Conservation (phyloP, 2,797 vertebrate species). For the Rachycentron canadum region DNA sequence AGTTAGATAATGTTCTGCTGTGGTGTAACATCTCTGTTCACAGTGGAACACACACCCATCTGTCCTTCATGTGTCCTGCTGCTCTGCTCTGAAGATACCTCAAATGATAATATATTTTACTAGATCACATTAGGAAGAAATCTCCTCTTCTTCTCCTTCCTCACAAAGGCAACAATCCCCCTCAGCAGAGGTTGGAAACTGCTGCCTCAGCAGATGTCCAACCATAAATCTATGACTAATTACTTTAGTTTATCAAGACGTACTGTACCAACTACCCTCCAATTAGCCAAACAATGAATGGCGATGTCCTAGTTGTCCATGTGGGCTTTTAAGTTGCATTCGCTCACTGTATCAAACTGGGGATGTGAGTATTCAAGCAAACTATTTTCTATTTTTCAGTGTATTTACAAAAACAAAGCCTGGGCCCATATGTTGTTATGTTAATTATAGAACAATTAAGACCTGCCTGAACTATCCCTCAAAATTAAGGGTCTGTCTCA, state of each 20-base stretch:
- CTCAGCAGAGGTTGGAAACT: constrained; percentile 61
- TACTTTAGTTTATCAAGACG: constrained; percentile 82
- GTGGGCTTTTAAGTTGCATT: constrained; percentile 68
- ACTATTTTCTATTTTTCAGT: constrained; percentile 57
- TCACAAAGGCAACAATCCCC: constrained; percentile 45
- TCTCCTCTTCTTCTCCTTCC: constrained; percentile 21
- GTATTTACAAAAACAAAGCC: constrained; percentile 59
- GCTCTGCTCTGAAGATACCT: constrained; percentile 28
- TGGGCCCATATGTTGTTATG: constrained; percentile 55
- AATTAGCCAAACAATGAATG: constrained; percentile 85
- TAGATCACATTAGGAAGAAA: constrained; percentile 14
- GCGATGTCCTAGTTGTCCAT: constrained; percentile 76
- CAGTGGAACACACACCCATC: constrained; percentile 2
- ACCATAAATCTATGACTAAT: constrained; percentile 84
- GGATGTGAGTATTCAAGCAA: constrained; percentile 67
- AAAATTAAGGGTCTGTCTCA: constrained; percentile 27
- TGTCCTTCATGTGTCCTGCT: constrained; percentile 34
- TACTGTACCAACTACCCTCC: constrained; percentile 76
- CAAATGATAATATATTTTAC: constrained; percentile 25
- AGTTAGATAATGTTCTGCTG: constrained; percentile 36
- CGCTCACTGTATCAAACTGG: constrained; percentile 63
- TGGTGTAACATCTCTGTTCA: constrained; percentile 34
- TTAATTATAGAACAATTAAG: constrained; percentile 62
- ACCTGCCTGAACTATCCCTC: constrained; percentile 42
- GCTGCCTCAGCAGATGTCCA: constrained; percentile 73